Conservation (phyloP, 1,140 invertebrate species). For the Lepidurus apus region DNA sequence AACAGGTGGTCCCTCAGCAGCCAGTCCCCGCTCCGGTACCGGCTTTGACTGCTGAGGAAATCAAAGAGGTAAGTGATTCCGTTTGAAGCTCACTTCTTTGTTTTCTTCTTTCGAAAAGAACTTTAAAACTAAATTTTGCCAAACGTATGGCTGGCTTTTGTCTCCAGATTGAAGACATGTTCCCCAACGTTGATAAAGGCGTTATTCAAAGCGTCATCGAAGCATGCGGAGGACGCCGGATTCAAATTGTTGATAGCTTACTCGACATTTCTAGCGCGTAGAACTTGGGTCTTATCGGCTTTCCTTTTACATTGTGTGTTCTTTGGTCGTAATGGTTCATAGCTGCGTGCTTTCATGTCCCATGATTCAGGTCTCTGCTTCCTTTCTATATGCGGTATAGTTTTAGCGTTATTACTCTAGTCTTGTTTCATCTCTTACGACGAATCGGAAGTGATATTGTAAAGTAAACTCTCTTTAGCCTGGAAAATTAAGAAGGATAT, state of each 20-base stretch:
- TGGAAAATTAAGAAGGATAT: not conserved
- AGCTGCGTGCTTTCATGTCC: not conserved
- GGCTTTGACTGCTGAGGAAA: constrained; percentile 60
- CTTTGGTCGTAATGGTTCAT: not conserved
- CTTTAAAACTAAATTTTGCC: not conserved
- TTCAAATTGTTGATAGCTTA: constrained; percentile 81
- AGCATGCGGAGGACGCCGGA: constrained; percentile 82
- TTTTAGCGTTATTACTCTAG: constrained; percentile 2
- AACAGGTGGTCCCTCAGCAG: constrained; percentile 36
- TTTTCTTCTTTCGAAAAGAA: not conserved
- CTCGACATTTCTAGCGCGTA: constrained; percentile 60
- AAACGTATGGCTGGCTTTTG: constrained; percentile 38
- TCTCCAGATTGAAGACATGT: constrained; percentile 86
- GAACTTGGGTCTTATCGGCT: not conserved
- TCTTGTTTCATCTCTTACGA: not conserved
- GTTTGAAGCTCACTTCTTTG: not conserved
- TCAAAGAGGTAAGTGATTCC: constrained; percentile 60
- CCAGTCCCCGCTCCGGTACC: constrained; percentile 38
- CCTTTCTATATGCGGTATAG: not conserved
- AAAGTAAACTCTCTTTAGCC: not conserved
- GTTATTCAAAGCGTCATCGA: constrained; percentile 86
- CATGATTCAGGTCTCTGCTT: not conserved
- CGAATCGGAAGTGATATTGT: not conserved
- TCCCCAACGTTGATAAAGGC: constrained; percentile 87
- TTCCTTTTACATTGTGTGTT: not conserved